These are phyloP conservation scores for Cephus nigrinus DNA, from an alignment of 2,888 invertebrate genomes.

Conservation along the genomic window DNA sequence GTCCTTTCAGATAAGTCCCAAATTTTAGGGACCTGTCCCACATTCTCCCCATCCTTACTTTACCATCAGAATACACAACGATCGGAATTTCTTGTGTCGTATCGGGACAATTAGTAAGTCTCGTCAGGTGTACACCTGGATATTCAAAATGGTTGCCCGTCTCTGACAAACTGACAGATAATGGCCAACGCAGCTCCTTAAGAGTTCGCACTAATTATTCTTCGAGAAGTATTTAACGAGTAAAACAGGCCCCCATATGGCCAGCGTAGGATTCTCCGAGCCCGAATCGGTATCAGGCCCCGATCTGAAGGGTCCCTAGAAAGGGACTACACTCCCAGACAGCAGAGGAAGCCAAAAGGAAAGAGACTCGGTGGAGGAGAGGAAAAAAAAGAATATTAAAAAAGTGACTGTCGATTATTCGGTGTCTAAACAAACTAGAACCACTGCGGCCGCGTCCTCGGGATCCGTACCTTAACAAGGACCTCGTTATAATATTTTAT, in stretches of 20 bases:
- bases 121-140: neutral
- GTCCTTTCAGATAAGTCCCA: slow-evolving; percentile 39
- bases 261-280: slow-evolving; percentile 5
- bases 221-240: neutral
- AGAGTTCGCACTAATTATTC: slow-evolving; percentile 6
- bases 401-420: slow-evolving; percentile 62
- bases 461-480: slow-evolving; percentile 57
- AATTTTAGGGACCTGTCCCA: slow-evolving; percentile 34
- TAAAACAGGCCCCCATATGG: slow-evolving; percentile 15
- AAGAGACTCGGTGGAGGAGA: slow-evolving; percentile 21
- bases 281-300: slow-evolving; percentile 11
- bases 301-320: slow-evolving; percentile 12
- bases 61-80: neutral
- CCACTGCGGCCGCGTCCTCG: slow-evolving; percentile 27
- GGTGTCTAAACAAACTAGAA: slow-evolving; percentile 64
- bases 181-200: neutral
- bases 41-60: neutral
- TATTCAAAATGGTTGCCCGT: neutral
- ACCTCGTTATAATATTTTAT: slow-evolving; percentile 66
- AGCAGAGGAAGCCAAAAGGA: slow-evolving; percentile 26
- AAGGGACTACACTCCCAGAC: slow-evolving; percentile 15
- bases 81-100: neutral
- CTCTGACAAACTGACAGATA: neutral
- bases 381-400: slow-evolving; percentile 36
- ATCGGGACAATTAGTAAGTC: neutral